Evolutionary conservation across 2,888 invertebrate genomes (phyloP).

Genomic region (Unio pictorum): DNA sequence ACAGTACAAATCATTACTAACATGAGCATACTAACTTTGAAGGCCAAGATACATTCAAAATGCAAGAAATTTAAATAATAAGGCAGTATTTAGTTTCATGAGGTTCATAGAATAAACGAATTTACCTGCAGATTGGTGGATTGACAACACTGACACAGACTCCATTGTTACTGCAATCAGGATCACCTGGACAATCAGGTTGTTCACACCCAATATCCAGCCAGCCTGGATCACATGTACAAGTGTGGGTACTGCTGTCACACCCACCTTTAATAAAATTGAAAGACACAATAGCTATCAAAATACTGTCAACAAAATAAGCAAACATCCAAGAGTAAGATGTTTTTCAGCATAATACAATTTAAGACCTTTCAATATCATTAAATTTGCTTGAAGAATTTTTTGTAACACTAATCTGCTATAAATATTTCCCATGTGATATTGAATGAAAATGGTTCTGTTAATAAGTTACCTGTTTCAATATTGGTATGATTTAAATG

Average conservation of each 20-base stretch:
- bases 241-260: conserved; percentile 46
- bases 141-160: conserved; percentile 30
- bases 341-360: too few species aligned
- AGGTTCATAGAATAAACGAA: background rate
- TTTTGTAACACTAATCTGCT: too few species aligned
- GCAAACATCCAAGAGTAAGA: too few species aligned
- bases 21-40: too few species aligned
- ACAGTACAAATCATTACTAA: too few species aligned
- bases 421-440: too few species aligned
- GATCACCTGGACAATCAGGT: conserved; percentile 54
- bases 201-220: conserved; percentile 53
- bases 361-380: too few species aligned
- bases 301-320: background rate
- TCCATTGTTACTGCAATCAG: conserved; percentile 50
- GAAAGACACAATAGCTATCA: conserved; percentile 1
- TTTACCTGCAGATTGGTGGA: conserved; percentile 48
- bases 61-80: background rate
- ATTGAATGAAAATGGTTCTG: too few species aligned
- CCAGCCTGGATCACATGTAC: conserved; percentile 57
- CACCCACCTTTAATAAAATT: conserved; percentile 46
- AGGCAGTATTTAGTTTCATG: background rate
- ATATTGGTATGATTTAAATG: too few species aligned
- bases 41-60: background rate
- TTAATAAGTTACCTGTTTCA: too few species aligned
- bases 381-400: background rate